Evolutionary conservation across 2,888 invertebrate species (phyloP).

Genomic region (Pandemis heparana): DNA sequence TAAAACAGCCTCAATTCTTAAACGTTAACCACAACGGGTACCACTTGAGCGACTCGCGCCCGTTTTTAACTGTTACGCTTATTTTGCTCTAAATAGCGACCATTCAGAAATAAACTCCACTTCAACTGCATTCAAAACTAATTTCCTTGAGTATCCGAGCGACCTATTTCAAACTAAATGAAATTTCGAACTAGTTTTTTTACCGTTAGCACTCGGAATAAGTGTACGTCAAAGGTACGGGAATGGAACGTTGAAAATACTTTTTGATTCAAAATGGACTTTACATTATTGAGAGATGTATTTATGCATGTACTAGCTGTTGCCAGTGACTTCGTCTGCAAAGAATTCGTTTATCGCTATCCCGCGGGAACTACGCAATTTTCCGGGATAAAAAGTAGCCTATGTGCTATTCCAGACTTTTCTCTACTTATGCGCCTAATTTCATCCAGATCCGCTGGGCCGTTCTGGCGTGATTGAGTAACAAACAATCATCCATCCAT

Average conservation of each 20-base stretch:
- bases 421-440: too few relatives aligned
- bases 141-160: conserved; percentile 33
- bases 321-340: too few relatives aligned
- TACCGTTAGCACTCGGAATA: neutral
- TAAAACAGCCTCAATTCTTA: neutral
- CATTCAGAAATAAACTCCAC: conserved; percentile 24
- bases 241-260: conserved; percentile 1
- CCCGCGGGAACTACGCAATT: too few relatives aligned
- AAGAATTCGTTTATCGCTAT: too few relatives aligned
- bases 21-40: conserved; percentile 19
- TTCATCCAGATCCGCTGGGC: too few relatives aligned
- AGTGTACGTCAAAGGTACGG: conserved; percentile 11
- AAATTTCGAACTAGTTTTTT: conserved; percentile 23
- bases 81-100: conserved; percentile 25
- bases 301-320: too few relatives aligned
- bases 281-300: neutral
- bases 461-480: too few relatives aligned
- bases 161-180: conserved; percentile 27
- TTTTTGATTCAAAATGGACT: conserved; percentile 19
- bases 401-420: too few relatives aligned
- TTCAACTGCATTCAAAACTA: conserved; percentile 28
- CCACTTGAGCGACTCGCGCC: neutral
- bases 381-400: too few relatives aligned
- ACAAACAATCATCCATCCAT: too few relatives aligned
- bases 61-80: conserved; percentile 28